Percentiles rank a stretch among this genome's conserved stretches.
phyloP scores from a whole-genome alignment of 2,888 invertebrate species.

The Strigamia maritima region DNA sequence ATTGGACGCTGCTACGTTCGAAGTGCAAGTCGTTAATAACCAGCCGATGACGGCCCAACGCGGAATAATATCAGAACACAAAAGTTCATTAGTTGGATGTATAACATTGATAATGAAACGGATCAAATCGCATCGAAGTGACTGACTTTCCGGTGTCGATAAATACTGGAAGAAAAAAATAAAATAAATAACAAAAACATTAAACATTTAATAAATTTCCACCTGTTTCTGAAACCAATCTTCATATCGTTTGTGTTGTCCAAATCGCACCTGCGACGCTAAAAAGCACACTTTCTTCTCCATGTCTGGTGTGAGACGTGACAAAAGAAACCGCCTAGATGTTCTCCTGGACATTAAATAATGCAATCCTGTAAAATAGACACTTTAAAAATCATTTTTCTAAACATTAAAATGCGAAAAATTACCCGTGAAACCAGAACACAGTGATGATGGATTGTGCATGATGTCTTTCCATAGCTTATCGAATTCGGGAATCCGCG shows the following conservation, averaged over 20 bases:
- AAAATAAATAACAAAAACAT: slow-evolving; percentile 20
- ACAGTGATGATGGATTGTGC: slow-evolving; percentile 69
- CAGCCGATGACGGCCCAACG: slow-evolving; percentile 94
- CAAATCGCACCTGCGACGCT: slow-evolving; percentile 73
- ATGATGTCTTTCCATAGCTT: slow-evolving; percentile 83
- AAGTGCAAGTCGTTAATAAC: slow-evolving; percentile 86
- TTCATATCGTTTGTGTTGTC: slow-evolving; percentile 86
- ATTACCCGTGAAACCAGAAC: slow-evolving; percentile 71
- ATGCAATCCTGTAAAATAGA: slow-evolving; percentile 57
- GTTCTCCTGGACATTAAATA: slow-evolving; percentile 79
- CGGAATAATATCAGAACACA: slow-evolving; percentile 91
- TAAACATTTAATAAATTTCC: slow-evolving; percentile 14
- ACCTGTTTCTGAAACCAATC: slow-evolving; percentile 86
- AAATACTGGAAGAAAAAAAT: slow-evolving; percentile 64
- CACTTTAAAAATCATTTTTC: slow-evolving; percentile 5
- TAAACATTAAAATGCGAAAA: neutral
- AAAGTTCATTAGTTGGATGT: slow-evolving; percentile 86
- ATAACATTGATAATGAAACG: slow-evolving; percentile 90
- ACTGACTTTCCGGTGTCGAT: slow-evolving; percentile 85
- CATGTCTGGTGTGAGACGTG: slow-evolving; percentile 86
- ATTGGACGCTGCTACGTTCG: slow-evolving; percentile 82
- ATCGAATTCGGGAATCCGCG: slow-evolving; percentile 82
- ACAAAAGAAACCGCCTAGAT: slow-evolving; percentile 78
- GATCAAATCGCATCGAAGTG: slow-evolving; percentile 86
- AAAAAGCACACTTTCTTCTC: slow-evolving; percentile 84